These are phyloP conservation scores for Cyrtodaria siliqua DNA, from an alignment of 2,888 invertebrate genomes.

Conservation along the genomic window DNA sequence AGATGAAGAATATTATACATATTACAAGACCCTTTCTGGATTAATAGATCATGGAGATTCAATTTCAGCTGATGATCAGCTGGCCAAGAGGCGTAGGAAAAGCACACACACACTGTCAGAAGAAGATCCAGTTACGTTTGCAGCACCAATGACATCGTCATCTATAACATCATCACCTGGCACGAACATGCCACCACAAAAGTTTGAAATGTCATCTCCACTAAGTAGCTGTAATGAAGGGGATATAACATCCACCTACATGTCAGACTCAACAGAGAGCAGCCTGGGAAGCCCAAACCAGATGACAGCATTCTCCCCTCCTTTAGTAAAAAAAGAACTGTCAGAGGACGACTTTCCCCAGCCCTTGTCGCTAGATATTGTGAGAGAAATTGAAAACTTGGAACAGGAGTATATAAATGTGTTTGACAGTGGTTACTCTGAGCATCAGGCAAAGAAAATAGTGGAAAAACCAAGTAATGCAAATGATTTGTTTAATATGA, in stretches of 20 bases:
- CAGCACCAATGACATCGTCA: slow-evolving; percentile 4
- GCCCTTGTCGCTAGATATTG: slow-evolving; percentile 60
- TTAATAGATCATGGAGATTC: too few relatives aligned
- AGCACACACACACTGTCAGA: slow-evolving; percentile 15
- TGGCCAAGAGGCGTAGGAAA: slow-evolving; percentile 76
- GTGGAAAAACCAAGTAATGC: slow-evolving; percentile 73
- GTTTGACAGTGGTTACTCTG: slow-evolving; percentile 77
- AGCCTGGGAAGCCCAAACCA: slow-evolving; percentile 35
- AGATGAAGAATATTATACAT: too few relatives aligned
- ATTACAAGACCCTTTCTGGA: too few relatives aligned
- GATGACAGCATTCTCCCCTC: slow-evolving; percentile 18
- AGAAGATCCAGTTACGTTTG: slow-evolving; percentile 17
- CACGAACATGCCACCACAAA: slow-evolving; percentile 26
- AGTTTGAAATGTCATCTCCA: slow-evolving; percentile 25
- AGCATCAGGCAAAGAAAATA: slow-evolving; percentile 71
- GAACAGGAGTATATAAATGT: slow-evolving; percentile 65
- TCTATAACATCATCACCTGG: neutral
- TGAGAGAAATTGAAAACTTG: slow-evolving; percentile 59
- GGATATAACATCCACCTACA: slow-evolving; percentile 51
- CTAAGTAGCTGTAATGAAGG: slow-evolving; percentile 36
- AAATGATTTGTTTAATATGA: slow-evolving; percentile 81
- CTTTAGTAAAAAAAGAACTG: slow-evolving; percentile 36
- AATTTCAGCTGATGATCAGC: slow-evolving; percentile 77
- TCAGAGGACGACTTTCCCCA: slow-evolving; percentile 50
- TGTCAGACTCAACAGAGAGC: slow-evolving; percentile 61